A percentile compares a stretch with the other conserved stretches of the same genome.
These are phyloP conservation scores for Rhyacophila evoluta DNA, from an alignment of 2,888 invertebrate genomes.

Conservation along the genomic window DNA sequence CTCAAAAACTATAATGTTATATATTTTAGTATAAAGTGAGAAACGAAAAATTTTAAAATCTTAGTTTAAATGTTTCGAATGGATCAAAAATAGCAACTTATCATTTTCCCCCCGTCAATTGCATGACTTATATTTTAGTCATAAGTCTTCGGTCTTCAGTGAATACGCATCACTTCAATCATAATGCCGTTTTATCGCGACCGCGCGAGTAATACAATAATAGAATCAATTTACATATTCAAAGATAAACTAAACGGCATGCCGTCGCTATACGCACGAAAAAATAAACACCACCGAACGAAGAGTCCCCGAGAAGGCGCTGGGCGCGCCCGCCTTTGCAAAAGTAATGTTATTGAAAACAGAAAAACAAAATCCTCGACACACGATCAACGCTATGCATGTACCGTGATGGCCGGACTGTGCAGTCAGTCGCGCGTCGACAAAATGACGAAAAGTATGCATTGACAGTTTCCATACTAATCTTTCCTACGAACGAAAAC, in stretches of 20 bases:
- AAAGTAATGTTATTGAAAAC: slow-evolving; percentile 24
- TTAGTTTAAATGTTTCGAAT: too few species aligned
- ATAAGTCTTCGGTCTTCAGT: background rate
- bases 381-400: slow-evolving; percentile 10
- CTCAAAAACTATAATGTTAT: too few species aligned
- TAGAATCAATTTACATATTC: slow-evolving; percentile 14
- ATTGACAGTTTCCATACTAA: background rate
- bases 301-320: background rate
- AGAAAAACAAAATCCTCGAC: slow-evolving; percentile 1
- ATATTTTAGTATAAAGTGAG: too few species aligned
- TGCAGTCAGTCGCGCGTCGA: slow-evolving; percentile 28
- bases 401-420: slow-evolving; percentile 26
- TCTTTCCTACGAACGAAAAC: slow-evolving; percentile 20
- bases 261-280: background rate
- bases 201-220: background rate
- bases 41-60: too few species aligned
- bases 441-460: slow-evolving; percentile 39
- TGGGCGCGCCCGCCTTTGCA: slow-evolving; percentile 22
- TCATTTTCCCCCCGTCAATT: too few species aligned
- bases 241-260: slow-evolving; percentile 6
- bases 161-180: background rate
- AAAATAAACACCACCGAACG: slow-evolving; percentile 8
- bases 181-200: background rate
- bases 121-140: background rate
- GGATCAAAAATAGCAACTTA: too few species aligned